Conservation (phyloP, 2,888 invertebrate species). For the Acutogordius australiensis region DNA sequence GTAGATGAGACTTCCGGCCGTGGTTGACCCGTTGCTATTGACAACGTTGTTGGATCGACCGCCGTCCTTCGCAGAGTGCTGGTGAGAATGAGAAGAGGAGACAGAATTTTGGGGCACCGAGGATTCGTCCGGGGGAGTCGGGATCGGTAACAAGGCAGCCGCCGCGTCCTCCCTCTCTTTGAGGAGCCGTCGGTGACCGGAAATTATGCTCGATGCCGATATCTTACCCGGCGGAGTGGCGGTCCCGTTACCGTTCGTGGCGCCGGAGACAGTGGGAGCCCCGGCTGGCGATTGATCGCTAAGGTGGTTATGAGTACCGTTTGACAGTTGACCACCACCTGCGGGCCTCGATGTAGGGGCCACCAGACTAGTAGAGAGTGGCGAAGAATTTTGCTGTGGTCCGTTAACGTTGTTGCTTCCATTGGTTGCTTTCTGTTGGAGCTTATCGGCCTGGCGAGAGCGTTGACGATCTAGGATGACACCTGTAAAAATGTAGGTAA, state of each 20-base stretch:
- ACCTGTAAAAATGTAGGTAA: no score
- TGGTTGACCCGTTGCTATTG: no score
- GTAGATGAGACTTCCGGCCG: no score
- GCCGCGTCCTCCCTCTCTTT: neutral
- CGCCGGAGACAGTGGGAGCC: neutral
- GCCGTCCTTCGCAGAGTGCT: no score
- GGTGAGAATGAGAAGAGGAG: no score
- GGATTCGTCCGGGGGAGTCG: no score
- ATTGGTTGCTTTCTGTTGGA: neutral
- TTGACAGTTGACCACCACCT: neutral
- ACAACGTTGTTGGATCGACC: no score
- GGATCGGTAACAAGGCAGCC: no score
- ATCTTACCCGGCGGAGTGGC: neutral
- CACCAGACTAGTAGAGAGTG: neutral
- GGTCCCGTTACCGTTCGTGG: neutral
- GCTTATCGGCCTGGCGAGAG: neutral
- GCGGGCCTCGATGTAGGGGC: neutral
- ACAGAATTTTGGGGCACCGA: no score
- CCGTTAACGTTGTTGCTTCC: neutral
- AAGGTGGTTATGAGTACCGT: neutral
- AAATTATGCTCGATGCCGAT: neutral
- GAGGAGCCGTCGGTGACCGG: neutral
- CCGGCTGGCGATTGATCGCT: neutral
- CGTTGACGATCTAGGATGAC: constrained; percentile 2
- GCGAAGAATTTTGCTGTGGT: neutral